Percentiles rank a stretch among this genome's conserved stretches.
Evolutionary conservation across 2,888 invertebrate species (phyloP).

Genomic region (Cordilura impudica): DNA sequence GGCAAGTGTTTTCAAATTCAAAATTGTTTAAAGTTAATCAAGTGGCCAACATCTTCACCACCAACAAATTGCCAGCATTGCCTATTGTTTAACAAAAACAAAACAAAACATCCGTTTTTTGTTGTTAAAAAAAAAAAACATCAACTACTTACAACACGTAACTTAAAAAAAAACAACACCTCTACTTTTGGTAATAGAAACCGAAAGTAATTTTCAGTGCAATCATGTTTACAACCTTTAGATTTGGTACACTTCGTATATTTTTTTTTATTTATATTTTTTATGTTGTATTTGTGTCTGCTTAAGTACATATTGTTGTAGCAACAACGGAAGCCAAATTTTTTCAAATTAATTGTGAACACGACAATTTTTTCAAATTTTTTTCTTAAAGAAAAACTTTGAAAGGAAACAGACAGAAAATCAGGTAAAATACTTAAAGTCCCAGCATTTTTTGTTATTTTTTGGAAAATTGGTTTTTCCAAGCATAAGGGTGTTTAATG

Average conservation of each 20-base stretch:
- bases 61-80: background rate
- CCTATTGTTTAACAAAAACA: background rate
- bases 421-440: background rate
- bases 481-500: background rate
- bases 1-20: slow-evolving; percentile 8
- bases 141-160: background rate
- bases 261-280: background rate
- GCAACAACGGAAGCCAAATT: slow-evolving; percentile 52
- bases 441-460: background rate
- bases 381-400: background rate
- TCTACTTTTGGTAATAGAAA: slow-evolving; percentile 47
- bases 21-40: background rate
- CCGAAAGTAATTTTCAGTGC: slow-evolving; percentile 39
- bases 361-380: slow-evolving; percentile 14
- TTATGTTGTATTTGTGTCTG: background rate
- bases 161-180: slow-evolving; percentile 16
- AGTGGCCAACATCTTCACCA: background rate
- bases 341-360: slow-evolving; percentile 20
- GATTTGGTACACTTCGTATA: slow-evolving; percentile 8
- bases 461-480: too few relatives aligned
- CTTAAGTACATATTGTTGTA: background rate
- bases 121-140: background rate
- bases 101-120: background rate
- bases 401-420: background rate
- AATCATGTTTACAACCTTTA: slow-evolving; percentile 44